These are phyloP conservation scores for Sinosuthora webbiana DNA, from an alignment of 2,113 vertebrate species.

Conservation along the genomic window DNA sequence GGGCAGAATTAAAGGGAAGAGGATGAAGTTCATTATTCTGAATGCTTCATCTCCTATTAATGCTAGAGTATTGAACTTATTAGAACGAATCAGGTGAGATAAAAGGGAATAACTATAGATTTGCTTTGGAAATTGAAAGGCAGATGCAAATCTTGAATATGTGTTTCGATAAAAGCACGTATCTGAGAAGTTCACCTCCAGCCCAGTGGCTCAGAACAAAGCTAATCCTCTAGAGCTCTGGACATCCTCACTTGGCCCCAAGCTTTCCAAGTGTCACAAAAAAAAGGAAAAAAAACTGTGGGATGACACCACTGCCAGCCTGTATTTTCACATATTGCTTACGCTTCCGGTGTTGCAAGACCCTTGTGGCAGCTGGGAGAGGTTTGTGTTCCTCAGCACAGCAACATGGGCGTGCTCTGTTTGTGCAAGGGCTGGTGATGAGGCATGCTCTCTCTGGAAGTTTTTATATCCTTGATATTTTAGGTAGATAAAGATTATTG, in stretches of 20 bases:
- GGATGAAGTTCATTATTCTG: not conserved
- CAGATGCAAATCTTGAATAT: not conserved
- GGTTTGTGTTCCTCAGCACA: not conserved
- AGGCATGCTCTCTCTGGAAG: not conserved
- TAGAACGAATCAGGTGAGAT: not conserved
- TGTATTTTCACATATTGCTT: not conserved
- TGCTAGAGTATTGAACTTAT: not conserved
- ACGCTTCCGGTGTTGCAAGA: not conserved
- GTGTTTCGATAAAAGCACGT: not conserved
- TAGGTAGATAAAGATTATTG: not conserved
- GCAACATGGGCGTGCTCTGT: not conserved
- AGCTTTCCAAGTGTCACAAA: not conserved
- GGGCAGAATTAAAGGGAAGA: not conserved
- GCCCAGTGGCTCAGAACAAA: not conserved
- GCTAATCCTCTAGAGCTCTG: not conserved
- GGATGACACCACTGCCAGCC: not conserved
- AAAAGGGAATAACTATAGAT: not conserved
- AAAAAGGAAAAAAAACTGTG: not conserved
- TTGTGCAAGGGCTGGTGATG: not conserved
- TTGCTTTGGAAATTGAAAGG: not conserved
- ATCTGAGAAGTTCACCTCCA: not conserved
- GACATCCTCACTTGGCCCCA: accelerated
- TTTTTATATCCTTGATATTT: not conserved
- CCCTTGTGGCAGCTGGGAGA: not conserved
- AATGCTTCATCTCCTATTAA: not conserved